Conservation (phyloP, 2,888 invertebrate species). For the Adineta ricciae region DNA sequence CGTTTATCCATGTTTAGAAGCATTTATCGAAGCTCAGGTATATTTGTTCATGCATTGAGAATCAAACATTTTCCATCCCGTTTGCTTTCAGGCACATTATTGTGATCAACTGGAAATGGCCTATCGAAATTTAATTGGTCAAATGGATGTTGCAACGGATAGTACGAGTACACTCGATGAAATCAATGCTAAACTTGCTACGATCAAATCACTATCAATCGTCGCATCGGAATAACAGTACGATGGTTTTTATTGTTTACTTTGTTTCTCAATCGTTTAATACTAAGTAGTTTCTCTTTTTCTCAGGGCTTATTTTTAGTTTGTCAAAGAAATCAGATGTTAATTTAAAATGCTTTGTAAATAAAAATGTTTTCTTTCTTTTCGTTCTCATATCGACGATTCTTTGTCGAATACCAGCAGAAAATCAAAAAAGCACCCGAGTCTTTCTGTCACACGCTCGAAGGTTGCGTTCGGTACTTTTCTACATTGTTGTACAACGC, state of each 20-base stretch:
- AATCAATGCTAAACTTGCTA: neutral
- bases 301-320: neutral
- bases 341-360: constrained; percentile 1
- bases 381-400: too few relatives aligned
- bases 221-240: constrained; percentile 1
- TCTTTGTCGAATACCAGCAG: too few relatives aligned
- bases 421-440: too few relatives aligned
- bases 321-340: neutral
- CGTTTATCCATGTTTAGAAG: constrained; percentile 21
- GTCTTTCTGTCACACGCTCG: too few relatives aligned
- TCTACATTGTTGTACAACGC: too few relatives aligned
- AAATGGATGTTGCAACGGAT: neutral
- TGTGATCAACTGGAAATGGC: neutral
- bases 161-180: neutral
- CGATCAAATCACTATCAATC: neutral
- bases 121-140: neutral
- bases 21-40: constrained; percentile 16
- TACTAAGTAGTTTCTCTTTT: neutral
- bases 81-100: neutral
- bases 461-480: too few relatives aligned
- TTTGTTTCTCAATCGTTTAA: neutral
- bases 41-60: neutral
- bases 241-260: neutral
- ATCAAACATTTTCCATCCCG: neutral
- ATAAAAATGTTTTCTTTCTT: neutral